Percentiles rank a stretch among this genome's conserved stretches.
phyloP scores from a whole-genome alignment of 2,797 vertebrate genomes.

The Acanthiza pusilla region DNA sequence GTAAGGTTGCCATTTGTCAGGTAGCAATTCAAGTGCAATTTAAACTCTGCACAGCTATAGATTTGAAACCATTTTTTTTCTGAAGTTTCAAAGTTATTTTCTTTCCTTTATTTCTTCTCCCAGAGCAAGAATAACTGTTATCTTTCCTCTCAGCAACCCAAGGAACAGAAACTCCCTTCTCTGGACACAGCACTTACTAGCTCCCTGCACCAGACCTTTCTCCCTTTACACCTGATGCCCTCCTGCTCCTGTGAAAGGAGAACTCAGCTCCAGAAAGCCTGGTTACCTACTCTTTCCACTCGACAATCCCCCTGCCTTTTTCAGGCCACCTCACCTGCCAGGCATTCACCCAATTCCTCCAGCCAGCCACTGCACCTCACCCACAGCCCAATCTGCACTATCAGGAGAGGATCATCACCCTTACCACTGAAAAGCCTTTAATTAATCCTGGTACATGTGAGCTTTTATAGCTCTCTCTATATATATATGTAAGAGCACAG shows the following conservation, averaged over 20 bases:
- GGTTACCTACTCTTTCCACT: neutral
- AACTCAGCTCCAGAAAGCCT: neutral
- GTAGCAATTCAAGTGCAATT: neutral
- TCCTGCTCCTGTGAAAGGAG: rapidly evolving
- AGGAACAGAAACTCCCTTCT: neutral
- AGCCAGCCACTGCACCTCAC: neutral
- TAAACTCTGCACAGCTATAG: neutral
- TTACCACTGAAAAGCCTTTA: neutral
- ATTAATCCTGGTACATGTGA: neutral
- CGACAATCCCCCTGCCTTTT: neutral
- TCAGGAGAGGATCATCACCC: neutral
- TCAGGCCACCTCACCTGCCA: neutral
- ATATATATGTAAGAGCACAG: neutral
- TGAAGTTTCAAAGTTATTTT: neutral
- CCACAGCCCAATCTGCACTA: neutral
- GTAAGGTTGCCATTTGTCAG: neutral
- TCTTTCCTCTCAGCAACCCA: neutral
- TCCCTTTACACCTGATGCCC: neutral
- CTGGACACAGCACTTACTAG: neutral
- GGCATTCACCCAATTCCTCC: neutral
- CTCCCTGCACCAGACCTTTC: neutral
- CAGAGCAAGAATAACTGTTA: neutral
- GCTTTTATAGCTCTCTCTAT: neutral
- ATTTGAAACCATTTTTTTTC: neutral
- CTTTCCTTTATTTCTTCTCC: neutral